These are phyloP conservation scores for Heteromurus nitidus DNA, from an alignment of 2,888 invertebrate genomes.

Conservation along the genomic window DNA sequence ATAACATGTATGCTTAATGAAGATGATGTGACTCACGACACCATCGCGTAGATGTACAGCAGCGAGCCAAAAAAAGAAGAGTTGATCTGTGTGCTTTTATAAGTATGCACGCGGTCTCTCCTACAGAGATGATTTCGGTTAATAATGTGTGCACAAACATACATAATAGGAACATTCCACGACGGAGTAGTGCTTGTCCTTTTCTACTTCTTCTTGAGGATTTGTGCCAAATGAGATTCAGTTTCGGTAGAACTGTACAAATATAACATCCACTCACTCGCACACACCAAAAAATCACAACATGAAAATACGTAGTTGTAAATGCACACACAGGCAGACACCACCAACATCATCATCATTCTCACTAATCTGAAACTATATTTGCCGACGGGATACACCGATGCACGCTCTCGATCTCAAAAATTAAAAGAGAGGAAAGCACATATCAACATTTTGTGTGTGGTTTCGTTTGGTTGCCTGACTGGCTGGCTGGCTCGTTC, in stretches of 20 bases:
- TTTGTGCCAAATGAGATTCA: conserved; percentile 29
- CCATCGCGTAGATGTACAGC: neutral
- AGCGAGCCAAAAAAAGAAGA: too few relatives aligned
- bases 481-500: conserved; percentile 49
- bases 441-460: conserved; percentile 10
- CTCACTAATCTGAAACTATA: too few relatives aligned
- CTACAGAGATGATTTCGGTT: neutral
- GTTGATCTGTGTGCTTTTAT: neutral
- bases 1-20: conserved; percentile 27
- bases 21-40: conserved; percentile 41
- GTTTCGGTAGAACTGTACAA: neutral
- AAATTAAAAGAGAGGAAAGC: neutral
- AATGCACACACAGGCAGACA: neutral
- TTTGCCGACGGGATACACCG: too few relatives aligned
- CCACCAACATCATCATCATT: neutral
- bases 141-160: neutral
- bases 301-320: neutral
- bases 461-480: conserved; percentile 53
- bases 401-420: too few relatives aligned
- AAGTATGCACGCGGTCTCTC: neutral
- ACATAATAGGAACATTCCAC: too few relatives aligned
- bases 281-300: too few relatives aligned
- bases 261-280: too few relatives aligned
- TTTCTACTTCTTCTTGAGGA: conserved; percentile 5
- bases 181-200: neutral